Evolutionary conservation across 2,113 vertebrate species (phyloP).

Genomic region (Onychostoma macrolepis): DNA sequence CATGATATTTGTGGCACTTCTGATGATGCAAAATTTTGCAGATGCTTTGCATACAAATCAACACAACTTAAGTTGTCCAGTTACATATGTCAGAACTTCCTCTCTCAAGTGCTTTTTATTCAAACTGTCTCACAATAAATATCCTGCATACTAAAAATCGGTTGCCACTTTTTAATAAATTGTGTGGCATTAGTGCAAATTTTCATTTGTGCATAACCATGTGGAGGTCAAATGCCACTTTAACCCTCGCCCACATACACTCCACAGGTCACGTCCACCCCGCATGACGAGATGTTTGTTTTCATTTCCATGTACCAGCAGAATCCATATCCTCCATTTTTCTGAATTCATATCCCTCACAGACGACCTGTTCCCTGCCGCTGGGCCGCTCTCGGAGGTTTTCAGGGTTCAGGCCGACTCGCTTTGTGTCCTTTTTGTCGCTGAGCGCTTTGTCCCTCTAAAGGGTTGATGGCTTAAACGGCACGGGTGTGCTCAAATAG

Average conservation of each 20-base stretch:
- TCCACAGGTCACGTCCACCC: background rate
- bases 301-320: background rate
- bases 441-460: constrained; percentile 57
- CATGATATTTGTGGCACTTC: background rate
- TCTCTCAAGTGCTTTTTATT: background rate
- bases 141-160: background rate
- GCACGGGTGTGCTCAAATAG: constrained; percentile 41
- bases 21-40: background rate
- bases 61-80: background rate
- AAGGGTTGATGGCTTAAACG: constrained; percentile 53
- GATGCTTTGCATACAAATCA: background rate
- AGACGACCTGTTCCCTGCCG: background rate
- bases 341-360: constrained; percentile 8
- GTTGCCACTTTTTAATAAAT: background rate
- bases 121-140: background rate
- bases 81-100: background rate
- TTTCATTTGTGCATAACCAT: background rate
- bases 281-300: background rate
- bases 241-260: background rate
- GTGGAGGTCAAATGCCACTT: background rate
- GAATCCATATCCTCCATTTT: background rate
- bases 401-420: constrained; percentile 53
- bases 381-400: constrained; percentile 61
- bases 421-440: constrained; percentile 65
- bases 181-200: background rate